Base-by-base conservation (phyloP, 2,113 vertebrate species). In the Lampris megalopsis region DNA sequence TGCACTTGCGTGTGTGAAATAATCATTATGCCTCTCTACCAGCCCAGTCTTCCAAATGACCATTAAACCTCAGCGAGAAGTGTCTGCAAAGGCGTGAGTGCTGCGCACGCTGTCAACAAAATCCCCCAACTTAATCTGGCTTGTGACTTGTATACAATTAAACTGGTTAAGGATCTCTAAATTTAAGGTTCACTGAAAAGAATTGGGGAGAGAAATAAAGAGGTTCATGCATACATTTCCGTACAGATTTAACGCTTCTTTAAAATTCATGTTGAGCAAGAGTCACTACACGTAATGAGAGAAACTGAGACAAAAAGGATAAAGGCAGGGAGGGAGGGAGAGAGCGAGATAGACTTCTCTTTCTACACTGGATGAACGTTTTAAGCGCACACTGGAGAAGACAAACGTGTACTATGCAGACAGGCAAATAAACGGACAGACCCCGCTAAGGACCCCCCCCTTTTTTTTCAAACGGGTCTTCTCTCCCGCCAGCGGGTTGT, bases 401-500 rank as follows among this genome's bases (percentile, higher is more conserved):
- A 62, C 41, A 68, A 63, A 60, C 13, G 42, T 24, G 50, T 24
- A 24, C 24, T 66, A 43, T 10, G 38, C 43, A 4, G 56, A n/a
- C 58, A 36, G 52, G 48, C 10, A 36, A 10, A 52, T 62, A 57
- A 47, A 11, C 59, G 35, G 10, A 72, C 56, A 77, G 6, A 43
- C 43, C 59, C 24, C 5, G 6, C 47, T 13, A 54, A 4, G 54
- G 75, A 87, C 81, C 77, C 84, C 80, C 75, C 65, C 7, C 40
- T 52, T 63, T 80, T 4, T 79, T 6, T 1, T 45, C 4, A 48
- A 77, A 77, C 47, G 53, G 74, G 59, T 67, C 43, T 6, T 60
- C 73, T 63, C 82, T 88, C 73, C 82, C 63, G 56, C 86, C 81
- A 87, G 71, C 84, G 64, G 80, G 68, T 68, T 63, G 11, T 77